A percentile compares a stretch with the other conserved stretches of the same genome.
These are phyloP conservation scores for Neodiprion lecontei DNA, from an alignment of 1,140 invertebrate species.

Conservation along the genomic window DNA sequence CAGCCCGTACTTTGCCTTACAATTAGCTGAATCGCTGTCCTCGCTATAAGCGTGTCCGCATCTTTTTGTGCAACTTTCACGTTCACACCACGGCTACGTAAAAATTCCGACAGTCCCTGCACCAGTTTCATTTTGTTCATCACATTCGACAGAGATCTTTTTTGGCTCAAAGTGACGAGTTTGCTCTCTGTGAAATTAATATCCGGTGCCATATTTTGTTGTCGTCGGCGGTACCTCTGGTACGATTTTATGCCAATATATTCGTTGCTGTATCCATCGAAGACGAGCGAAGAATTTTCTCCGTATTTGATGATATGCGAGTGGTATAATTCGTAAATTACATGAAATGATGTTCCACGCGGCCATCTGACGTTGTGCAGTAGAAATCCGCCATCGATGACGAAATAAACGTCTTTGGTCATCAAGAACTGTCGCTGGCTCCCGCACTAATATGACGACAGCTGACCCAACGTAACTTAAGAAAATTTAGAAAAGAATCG, in stretches of 20 bases:
- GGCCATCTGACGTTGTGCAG: slow-evolving; percentile 10
- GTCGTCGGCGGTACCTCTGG: slow-evolving; percentile 21
- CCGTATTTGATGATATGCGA: slow-evolving; percentile 18
- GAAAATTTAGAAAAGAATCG: too few relatives aligned
- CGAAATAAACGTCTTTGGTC: neutral
- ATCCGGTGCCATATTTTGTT: slow-evolving; percentile 15
- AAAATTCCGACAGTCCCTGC: slow-evolving; percentile 10
- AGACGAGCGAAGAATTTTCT: slow-evolving; percentile 18
- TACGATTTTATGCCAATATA: slow-evolving; percentile 27
- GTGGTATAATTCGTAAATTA: slow-evolving; percentile 25
- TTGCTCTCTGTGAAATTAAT: slow-evolving; percentile 1
- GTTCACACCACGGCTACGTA: slow-evolving; percentile 15
- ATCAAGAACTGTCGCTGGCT: too few relatives aligned
- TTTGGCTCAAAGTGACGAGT: slow-evolving; percentile 18
- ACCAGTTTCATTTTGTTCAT: slow-evolving; percentile 29
- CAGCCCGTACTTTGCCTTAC: neutral
- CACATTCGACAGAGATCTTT: slow-evolving; percentile 28
- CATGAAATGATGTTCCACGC: slow-evolving; percentile 13
- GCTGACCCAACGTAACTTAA: too few relatives aligned
- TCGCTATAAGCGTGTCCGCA: slow-evolving; percentile 23
- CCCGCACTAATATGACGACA: too few relatives aligned
- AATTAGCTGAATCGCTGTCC: slow-evolving; percentile 13
- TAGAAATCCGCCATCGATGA: slow-evolving; percentile 32
- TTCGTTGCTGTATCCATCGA: slow-evolving; percentile 26
- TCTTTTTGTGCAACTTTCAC: slow-evolving; percentile 17